Conservation (phyloP, 2,888 invertebrate species). For the Lepas anatifera region DNA sequence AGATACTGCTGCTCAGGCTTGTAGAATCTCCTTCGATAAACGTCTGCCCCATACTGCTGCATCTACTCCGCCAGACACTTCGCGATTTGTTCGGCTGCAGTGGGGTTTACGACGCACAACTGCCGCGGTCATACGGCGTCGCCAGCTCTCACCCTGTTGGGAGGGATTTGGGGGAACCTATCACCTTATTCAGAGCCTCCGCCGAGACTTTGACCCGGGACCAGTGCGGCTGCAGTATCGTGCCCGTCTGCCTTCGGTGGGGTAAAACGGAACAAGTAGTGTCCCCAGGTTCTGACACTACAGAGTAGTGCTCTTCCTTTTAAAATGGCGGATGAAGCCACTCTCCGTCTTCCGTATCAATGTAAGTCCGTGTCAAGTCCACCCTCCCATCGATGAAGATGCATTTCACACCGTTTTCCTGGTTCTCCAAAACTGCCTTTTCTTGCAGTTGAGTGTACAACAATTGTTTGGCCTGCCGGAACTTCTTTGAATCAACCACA, state of each 20-base stretch:
- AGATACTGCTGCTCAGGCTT: not conserved
- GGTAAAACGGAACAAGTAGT: not conserved
- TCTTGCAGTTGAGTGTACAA: not conserved
- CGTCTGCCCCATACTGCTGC: not conserved
- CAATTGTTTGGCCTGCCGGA: not conserved
- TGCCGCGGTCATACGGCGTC: no score
- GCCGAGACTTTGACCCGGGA: no score
- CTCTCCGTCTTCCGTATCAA: not conserved
- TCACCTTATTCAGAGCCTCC: no score
- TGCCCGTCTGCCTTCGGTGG: not conserved
- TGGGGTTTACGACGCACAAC: no score
- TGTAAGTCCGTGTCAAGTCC: not conserved
- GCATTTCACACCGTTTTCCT: not conserved
- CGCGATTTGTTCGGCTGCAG: not conserved
- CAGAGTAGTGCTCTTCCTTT: not conserved
- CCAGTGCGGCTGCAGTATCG: no score
- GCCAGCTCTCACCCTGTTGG: no score
- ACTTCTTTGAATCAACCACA: not conserved
- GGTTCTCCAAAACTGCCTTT: not conserved
- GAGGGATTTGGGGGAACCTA: no score
- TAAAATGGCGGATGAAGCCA: not conserved
- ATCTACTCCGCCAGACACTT: not conserved
- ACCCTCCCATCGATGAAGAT: not conserved
- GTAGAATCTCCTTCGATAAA: not conserved
- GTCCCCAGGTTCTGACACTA: not conserved